A percentile compares a stretch with the other conserved stretches of the same genome.
These are phyloP conservation scores for Cettia cetti DNA, from an alignment of 2,113 vertebrate genomes.

Conservation along the genomic window DNA sequence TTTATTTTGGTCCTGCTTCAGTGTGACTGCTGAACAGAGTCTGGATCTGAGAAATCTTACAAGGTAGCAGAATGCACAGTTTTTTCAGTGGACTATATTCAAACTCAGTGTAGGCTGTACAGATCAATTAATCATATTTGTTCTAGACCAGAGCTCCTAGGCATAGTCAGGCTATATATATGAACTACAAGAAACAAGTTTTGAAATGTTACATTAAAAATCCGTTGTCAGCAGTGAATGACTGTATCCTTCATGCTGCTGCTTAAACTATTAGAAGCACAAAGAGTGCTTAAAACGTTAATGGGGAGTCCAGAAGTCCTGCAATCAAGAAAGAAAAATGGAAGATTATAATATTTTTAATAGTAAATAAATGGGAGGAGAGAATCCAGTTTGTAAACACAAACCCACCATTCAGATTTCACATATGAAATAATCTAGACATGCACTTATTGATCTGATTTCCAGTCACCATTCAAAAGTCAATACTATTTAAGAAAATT, in stretches of 20 bases:
- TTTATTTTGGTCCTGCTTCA: constrained; percentile 30
- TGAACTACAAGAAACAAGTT: neutral
- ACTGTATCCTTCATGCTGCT: neutral
- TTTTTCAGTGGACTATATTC: neutral
- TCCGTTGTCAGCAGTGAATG: neutral
- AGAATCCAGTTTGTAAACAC: neutral
- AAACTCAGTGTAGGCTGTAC: neutral
- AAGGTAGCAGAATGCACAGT: neutral
- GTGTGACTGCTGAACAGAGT: neutral
- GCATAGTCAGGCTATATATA: neutral
- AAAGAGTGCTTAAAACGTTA: neutral
- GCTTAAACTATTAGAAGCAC: neutral
- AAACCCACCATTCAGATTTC: neutral
- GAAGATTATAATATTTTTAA: neutral
- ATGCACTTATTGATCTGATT: neutral
- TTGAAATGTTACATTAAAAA: neutral
- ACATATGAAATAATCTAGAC: neutral
- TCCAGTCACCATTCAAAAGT: neutral
- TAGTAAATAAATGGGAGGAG: neutral
- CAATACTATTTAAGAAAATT: neutral
- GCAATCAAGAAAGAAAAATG: neutral
- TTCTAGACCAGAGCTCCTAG: neutral
- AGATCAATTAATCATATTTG: neutral
- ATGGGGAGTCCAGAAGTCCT: neutral
- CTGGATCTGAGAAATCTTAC: neutral